phyloP scores from a whole-genome alignment of 2,113 vertebrate species.

The Sphaerodactylus townsendi region DNA sequence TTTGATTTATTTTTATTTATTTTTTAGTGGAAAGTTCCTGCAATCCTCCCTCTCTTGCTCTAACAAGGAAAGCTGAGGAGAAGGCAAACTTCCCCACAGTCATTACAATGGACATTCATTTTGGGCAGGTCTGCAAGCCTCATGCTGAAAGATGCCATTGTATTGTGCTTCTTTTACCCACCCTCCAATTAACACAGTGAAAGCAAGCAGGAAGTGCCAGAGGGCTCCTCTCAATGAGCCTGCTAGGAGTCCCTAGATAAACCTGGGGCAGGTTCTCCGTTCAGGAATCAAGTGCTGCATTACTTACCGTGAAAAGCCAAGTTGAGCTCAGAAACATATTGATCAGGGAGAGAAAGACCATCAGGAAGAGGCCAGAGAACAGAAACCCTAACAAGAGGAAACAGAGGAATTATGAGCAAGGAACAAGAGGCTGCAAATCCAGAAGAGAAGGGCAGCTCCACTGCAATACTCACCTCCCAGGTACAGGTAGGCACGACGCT shows the following conservation, averaged over 20 bases:
- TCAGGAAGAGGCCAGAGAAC: slow-evolving; percentile 86
- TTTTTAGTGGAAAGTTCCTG: neutral
- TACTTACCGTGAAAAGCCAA: slow-evolving; percentile 87
- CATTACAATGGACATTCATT: neutral
- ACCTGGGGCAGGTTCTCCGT: too few species aligned
- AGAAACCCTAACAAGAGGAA: slow-evolving; percentile 78
- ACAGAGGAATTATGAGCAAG: neutral
- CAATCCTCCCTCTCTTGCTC: neutral
- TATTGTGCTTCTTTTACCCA: neutral
- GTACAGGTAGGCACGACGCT: slow-evolving; percentile 92
- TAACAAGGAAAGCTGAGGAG: neutral
- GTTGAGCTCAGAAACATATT: slow-evolving; percentile 88
- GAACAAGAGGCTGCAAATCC: neutral
- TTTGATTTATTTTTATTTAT: neutral
- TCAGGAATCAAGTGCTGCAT: too few species aligned
- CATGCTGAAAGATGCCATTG: neutral
- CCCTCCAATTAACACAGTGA: neutral
- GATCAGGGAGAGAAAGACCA: slow-evolving; percentile 85
- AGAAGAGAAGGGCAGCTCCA: neutral
- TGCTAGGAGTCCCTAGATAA: too few species aligned
- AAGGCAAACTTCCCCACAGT: neutral
- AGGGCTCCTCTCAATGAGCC: too few species aligned
- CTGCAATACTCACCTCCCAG: slow-evolving; percentile 81
- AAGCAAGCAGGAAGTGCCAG: neutral
- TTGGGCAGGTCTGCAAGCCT: neutral